phyloP scores from a whole-genome alignment of 2,888 invertebrate species.

The Hecatera dysodea region DNA sequence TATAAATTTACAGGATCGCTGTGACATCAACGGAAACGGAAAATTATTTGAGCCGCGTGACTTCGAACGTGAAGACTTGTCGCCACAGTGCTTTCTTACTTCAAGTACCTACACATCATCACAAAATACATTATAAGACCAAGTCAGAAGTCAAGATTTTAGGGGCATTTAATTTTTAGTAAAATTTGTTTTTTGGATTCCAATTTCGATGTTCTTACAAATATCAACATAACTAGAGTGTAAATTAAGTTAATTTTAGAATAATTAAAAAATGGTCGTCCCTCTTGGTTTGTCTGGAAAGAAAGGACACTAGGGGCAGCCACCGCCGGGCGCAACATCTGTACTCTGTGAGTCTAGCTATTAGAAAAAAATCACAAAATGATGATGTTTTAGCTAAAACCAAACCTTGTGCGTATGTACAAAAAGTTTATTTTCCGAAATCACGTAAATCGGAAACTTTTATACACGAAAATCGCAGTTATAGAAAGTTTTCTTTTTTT shows the following conservation, averaged over 20 bases:
- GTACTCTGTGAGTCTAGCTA: not conserved
- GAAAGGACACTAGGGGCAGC: too few relatives aligned
- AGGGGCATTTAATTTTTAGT: not conserved
- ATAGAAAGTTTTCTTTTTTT: not conserved
- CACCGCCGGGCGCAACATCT: too few relatives aligned
- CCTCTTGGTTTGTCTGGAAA: too few relatives aligned
- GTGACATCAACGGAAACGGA: constrained; percentile 11
- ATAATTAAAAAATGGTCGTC: not conserved
- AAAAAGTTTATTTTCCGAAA: not conserved
- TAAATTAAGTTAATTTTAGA: not conserved
- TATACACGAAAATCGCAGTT: not conserved
- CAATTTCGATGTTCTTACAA: not conserved
- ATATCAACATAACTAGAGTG: not conserved
- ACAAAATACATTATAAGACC: constrained; percentile 6
- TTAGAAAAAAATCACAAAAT: not conserved
- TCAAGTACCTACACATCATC: constrained; percentile 5
- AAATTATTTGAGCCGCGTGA: constrained; percentile 2
- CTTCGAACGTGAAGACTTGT: not conserved
- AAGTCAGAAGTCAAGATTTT: not conserved
- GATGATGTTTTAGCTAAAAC: too few relatives aligned
- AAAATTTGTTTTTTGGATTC: not conserved
- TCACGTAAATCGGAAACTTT: not conserved
- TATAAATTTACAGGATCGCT: constrained; percentile 21
- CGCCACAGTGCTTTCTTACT: not conserved
- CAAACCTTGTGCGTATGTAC: too few relatives aligned